Percentiles rank a stretch among this genome's conserved stretches.
These are phyloP conservation scores for Paralichthys olivaceus DNA, from an alignment of 2,113 vertebrate genomes.

Conservation along the genomic window DNA sequence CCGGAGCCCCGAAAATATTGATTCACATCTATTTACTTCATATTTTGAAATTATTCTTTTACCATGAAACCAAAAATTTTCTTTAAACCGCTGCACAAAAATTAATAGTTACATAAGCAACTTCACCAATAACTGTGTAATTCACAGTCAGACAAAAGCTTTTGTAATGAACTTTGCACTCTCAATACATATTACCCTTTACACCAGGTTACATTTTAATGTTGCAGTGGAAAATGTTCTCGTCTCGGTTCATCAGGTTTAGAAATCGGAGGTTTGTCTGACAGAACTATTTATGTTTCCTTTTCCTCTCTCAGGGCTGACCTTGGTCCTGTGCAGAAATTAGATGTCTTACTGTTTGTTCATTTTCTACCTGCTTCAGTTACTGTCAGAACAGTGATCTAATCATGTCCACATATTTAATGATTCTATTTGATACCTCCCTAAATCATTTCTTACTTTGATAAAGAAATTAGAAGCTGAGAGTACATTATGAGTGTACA, in stretches of 20 bases:
- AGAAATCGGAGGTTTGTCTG: not conserved
- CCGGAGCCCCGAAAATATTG: too few relatives aligned
- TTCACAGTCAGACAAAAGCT: not conserved
- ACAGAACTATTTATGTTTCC: not conserved
- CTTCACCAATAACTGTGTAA: not conserved
- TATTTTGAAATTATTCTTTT: too few relatives aligned
- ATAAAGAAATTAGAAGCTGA: constrained; percentile 9
- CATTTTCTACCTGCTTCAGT: not conserved
- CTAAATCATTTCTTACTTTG: not conserved
- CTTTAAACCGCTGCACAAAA: too few relatives aligned
- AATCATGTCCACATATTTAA: not conserved
- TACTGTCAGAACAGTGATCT: not conserved
- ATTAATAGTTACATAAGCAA: not conserved
- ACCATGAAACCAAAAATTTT: too few relatives aligned
- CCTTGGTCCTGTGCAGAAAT: not conserved
- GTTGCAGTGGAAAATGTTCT: not conserved
- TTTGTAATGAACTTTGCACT: too few relatives aligned
- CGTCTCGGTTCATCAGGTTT: not conserved
- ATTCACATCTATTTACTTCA: too few relatives aligned
- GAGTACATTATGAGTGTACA: too few relatives aligned
- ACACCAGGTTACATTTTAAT: too few relatives aligned
- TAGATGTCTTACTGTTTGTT: not conserved
- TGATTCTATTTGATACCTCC: not conserved
- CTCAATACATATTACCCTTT: too few relatives aligned
- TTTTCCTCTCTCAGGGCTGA: not conserved